Evolutionary conservation across 2,113 vertebrate genomes (phyloP), one percentile per base, ranked within the genome.

Genomic region (Protomyctophum bolini): DNA sequence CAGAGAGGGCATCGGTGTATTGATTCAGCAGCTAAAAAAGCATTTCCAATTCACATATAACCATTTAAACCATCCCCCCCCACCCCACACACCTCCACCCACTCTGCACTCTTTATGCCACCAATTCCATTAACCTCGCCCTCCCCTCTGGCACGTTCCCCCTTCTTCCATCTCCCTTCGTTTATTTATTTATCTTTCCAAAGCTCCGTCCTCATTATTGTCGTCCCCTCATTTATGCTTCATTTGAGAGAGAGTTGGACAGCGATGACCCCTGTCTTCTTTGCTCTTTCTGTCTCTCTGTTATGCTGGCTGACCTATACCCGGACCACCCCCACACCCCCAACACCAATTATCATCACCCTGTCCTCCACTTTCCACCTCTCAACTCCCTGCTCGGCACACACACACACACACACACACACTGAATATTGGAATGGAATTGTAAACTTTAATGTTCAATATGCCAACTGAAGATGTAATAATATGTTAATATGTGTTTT

Each of bases 41-140:
- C 87, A 87, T 93, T 94, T 92, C 94, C 91, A 89, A 91, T 59
- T 91, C 93, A 83, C 91, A 82, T 70, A 88, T 70, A 88, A 41
- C 87, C 54, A 87, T 92, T 83, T 89, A 91, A 90, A 87, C 86
- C 28, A 81, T 80, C 54, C 47, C 33, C 49, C 83, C 72, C 68
- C 65, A 70, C 67, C 52, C 51, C 41, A 66, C 61, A 76, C 33
- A 41, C 41, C 7, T 6, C 64, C 59, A 9, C 8, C 33, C 14
- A n/a, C 66, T 57, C 15, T 0, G 4, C n/a, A 64, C 12, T 54
- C 86, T 89, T 41, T 83, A 90, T 62, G 82, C 89, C 70, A 83
- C 85, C 68, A 77, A 74, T 77, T 94, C 93, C 84, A 93, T 95
- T 79, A 93, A 90, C 76, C 86, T 90, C 80, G 58, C 78, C 64